Percentiles rank a stretch among this genome's conserved stretches.
Evolutionary conservation across 1,140 invertebrate genomes (phyloP).

Genomic region (Rhynchophorus ferrugineus): DNA sequence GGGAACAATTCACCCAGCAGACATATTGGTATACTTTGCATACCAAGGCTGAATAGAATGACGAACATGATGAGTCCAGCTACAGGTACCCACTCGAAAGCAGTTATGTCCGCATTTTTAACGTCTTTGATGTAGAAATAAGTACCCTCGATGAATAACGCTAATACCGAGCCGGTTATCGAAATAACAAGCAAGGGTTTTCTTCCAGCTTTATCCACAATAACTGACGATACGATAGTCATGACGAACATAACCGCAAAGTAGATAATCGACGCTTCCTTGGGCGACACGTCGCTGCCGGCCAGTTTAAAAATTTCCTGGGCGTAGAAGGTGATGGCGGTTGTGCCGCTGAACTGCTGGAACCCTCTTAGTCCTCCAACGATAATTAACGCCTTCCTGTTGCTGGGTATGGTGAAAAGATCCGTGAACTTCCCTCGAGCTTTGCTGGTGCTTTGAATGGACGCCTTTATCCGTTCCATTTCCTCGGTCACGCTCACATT

Average conservation of each 20-base stretch:
- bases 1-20: conserved; percentile 69
- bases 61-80: conserved; percentile 61
- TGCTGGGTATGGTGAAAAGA: conserved; percentile 48
- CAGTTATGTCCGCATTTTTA: conserved; percentile 32
- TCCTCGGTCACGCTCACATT: conserved; percentile 51
- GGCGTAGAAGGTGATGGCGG: conserved; percentile 65
- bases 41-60: conserved; percentile 59
- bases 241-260: conserved; percentile 59
- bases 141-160: conserved; percentile 48
- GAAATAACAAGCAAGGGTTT: conserved; percentile 59
- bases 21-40: conserved; percentile 63
- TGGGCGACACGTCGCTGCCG: conserved; percentile 40
- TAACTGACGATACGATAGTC: conserved; percentile 52
- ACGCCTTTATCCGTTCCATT: conserved; percentile 50
- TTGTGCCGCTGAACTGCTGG: conserved; percentile 68
- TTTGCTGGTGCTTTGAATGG: conserved; percentile 41
- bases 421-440: conserved; percentile 47
- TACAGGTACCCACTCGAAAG: conserved; percentile 49
- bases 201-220: conserved; percentile 66
- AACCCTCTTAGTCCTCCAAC: conserved; percentile 57
- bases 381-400: conserved; percentile 57
- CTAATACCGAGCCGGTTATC: conserved; percentile 46
- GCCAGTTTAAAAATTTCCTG: conserved; percentile 62
- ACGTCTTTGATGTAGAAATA: conserved; percentile 53
- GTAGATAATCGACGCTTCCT: conserved; percentile 49